Conservation (phyloP, 2,113 vertebrate species). For the Oreocharis arfaki region DNA sequence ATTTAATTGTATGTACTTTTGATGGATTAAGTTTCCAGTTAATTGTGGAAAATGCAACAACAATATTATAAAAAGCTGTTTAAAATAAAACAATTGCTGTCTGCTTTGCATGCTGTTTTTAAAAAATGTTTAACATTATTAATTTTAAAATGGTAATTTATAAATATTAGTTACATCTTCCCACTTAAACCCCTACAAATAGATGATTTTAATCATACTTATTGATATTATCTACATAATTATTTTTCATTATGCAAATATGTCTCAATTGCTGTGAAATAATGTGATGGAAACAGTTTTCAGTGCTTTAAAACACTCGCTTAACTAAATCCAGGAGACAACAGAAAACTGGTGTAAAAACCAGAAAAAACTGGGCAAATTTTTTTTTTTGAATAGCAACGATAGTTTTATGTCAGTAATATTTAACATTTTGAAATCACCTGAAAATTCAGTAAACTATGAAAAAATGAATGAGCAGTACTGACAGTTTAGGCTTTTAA, state of each 20-base stretch:
- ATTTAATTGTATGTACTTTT: constrained; percentile 63
- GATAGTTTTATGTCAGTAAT: not conserved
- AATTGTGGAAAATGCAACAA: constrained; percentile 32
- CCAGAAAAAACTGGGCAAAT: not conserved
- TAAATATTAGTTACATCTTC: constrained; percentile 51
- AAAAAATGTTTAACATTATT: constrained; percentile 27
- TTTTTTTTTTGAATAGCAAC: not conserved
- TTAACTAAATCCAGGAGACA: not conserved
- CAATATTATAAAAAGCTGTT: not conserved
- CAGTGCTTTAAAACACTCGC: not conserved
- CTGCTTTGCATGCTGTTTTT: not conserved
- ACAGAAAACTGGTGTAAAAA: not conserved
- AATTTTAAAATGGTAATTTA: constrained; percentile 30
- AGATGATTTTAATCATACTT: constrained; percentile 38
- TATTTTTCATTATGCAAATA: constrained; percentile 64
- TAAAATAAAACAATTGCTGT: constrained; percentile 45
- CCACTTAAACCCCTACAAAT: not conserved
- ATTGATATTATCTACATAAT: constrained; percentile 47
- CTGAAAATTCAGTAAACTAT: not conserved
- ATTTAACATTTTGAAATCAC: not conserved
- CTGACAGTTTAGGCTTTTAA: not conserved
- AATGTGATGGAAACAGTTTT: not conserved
- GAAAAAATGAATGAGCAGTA: not conserved
- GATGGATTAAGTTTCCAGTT: constrained; percentile 66
- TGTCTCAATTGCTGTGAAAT: not conserved